Conservation (phyloP, 2,888 invertebrate species). For the Scelioninae gen. 2 region DNA sequence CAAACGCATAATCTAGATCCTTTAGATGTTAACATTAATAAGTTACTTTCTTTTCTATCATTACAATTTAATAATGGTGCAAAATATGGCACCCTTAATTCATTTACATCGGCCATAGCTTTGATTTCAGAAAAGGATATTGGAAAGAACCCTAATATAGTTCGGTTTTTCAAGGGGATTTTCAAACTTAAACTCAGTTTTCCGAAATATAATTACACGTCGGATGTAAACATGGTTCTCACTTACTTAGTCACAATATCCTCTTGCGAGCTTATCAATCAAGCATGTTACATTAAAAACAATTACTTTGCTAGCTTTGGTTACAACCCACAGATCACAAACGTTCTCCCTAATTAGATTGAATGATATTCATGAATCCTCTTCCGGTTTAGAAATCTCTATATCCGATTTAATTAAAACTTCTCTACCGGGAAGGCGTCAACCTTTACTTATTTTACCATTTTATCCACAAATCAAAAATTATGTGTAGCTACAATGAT, state of each 20-base stretch:
- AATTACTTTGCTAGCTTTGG: not conserved
- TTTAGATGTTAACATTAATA: not conserved
- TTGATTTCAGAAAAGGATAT: too few species aligned
- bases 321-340: slow-evolving; percentile 7
- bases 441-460: slow-evolving; percentile 27
- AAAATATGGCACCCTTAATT: too few species aligned
- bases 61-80: too few species aligned
- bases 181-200: not conserved
- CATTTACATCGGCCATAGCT: too few species aligned
- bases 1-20: not conserved
- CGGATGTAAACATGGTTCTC: not conserved
- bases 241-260: not conserved
- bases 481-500: slow-evolving; percentile 14
- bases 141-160: too few species aligned
- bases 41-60: not conserved
- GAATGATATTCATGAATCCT: not conserved
- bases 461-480: slow-evolving; percentile 1
- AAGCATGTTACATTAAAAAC: not conserved
- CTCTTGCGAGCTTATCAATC: not conserved
- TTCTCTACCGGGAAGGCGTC: slow-evolving; percentile 26
- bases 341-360: not conserved
- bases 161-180: not conserved
- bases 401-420: slow-evolving; percentile 39
- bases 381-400: not conserved
- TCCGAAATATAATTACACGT: not conserved